A percentile compares a stretch with the other conserved stretches of the same genome.
These are phyloP conservation scores for Callionymus lyra DNA, from an alignment of 2,113 vertebrate genomes.

Conservation along the genomic window DNA sequence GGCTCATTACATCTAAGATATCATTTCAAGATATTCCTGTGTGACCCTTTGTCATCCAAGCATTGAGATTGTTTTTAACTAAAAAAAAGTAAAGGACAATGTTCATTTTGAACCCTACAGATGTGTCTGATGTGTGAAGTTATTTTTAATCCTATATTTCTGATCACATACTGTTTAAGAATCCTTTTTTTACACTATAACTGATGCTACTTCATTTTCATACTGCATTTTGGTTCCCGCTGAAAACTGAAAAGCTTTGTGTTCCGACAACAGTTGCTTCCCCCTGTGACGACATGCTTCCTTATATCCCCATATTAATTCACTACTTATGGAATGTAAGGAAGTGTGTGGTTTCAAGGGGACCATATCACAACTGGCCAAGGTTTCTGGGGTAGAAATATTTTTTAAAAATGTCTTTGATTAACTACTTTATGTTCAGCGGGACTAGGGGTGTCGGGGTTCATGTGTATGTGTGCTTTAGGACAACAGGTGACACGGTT, in stretches of 20 bases:
- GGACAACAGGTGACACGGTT: slow-evolving; percentile 53
- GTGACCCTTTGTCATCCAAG: no score
- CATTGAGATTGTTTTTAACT: no score
- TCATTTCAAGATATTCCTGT: no score
- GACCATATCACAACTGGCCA: slow-evolving; percentile 17
- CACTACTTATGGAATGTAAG: slow-evolving; percentile 98
- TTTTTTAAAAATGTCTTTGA: slow-evolving; percentile 12
- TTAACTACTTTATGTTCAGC: slow-evolving; percentile 14
- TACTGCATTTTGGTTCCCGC: slow-evolving; percentile 24
- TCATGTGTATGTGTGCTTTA: slow-evolving; percentile 12
- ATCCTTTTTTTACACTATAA: slow-evolving; percentile 37
- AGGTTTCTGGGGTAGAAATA: background rate
- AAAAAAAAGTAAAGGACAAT: no score
- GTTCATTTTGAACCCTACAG: no score
- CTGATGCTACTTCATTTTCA: no score
- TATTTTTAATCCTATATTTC: no score
- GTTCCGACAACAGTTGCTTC: slow-evolving; percentile 53
- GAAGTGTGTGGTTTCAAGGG: slow-evolving; percentile 96
- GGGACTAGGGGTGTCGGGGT: slow-evolving; percentile 1
- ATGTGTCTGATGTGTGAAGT: no score
- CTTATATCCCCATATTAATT: slow-evolving; percentile 98
- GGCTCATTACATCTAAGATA: no score
- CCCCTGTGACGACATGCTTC: slow-evolving; percentile 87
- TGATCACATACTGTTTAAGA: slow-evolving; percentile 47
- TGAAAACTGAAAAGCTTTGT: slow-evolving; percentile 56